Conservation (phyloP, 35 echinoderm and acorn worm species). For the Stichopus chloronotus region DNA sequence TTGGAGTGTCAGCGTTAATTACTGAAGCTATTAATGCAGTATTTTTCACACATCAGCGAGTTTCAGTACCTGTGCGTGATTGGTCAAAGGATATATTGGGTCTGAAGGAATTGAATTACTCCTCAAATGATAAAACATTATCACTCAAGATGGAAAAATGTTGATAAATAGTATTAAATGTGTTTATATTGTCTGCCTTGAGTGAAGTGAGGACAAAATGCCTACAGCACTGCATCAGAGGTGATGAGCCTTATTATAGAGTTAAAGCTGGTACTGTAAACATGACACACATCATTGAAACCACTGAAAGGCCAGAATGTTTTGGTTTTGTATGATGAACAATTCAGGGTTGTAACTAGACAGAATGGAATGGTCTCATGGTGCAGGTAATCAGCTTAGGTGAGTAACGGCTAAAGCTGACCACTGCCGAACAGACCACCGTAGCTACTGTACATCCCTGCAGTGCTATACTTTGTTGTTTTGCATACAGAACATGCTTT, state of each 20-base stretch:
- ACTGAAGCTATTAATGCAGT: not conserved
- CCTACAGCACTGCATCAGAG: not conserved
- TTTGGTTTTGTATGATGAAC: not conserved
- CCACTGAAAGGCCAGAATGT: not conserved
- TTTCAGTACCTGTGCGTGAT: not conserved
- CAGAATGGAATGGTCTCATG: not conserved
- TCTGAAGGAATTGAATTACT: not conserved
- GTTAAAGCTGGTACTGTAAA: too few relatives aligned
- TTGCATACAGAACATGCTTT: too few relatives aligned
- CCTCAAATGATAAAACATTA: too few relatives aligned
- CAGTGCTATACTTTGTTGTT: too few relatives aligned
- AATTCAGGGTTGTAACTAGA: not conserved
- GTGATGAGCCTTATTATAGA: too few relatives aligned
- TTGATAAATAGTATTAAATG: too few relatives aligned
- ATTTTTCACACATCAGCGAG: not conserved
- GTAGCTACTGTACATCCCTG: not conserved
- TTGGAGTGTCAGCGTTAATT: too few relatives aligned
- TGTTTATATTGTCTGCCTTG: too few relatives aligned
- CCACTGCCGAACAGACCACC: not conserved
- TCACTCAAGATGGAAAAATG: too few relatives aligned
- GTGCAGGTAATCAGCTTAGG: not conserved
- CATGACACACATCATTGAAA: not conserved
- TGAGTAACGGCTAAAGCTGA: not conserved
- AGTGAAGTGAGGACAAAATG: not conserved
- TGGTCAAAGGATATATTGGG: not conserved